A percentile compares a stretch with the other conserved stretches of the same genome.
Conservation (phyloP, 2,113 vertebrate species). For the Bambusicola thoracicus region DNA sequence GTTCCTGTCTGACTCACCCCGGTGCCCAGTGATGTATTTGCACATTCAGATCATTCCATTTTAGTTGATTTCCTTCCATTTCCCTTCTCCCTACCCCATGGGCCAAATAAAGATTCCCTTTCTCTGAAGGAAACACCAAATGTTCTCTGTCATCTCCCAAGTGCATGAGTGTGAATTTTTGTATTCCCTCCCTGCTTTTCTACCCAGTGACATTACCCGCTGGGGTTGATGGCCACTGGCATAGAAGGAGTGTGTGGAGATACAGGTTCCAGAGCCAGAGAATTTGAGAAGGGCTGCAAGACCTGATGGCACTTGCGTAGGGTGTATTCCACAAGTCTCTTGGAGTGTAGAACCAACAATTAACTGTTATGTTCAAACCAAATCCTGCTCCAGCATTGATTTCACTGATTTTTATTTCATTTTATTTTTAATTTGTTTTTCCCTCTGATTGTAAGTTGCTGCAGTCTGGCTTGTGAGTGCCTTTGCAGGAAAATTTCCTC, state of each 20-base stretch:
- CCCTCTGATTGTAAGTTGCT: not conserved
- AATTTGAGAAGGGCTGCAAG: not conserved
- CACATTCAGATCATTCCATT: constrained; percentile 72
- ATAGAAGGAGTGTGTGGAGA: not conserved
- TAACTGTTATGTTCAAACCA: not conserved
- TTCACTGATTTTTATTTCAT: not conserved
- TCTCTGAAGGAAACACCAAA: constrained; percentile 56
- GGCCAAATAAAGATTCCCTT: constrained; percentile 83
- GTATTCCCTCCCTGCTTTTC: constrained; percentile 12
- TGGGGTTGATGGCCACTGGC: constrained; percentile 38
- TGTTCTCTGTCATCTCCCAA: constrained; percentile 67
- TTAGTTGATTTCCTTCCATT: constrained; percentile 51
- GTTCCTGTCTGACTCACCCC: constrained; percentile 26
- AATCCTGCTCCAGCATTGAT: not conserved
- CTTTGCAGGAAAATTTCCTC: not conserved
- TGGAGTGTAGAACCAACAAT: not conserved
- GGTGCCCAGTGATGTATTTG: constrained; percentile 65
- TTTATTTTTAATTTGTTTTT: not conserved
- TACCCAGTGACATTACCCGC: constrained; percentile 2
- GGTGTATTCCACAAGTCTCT: not conserved
- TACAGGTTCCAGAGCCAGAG: not conserved
- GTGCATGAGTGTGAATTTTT: constrained; percentile 76
- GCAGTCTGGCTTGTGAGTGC: not conserved
- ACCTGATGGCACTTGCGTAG: not conserved
- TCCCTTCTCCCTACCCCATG: not conserved